These are phyloP conservation scores for Eupithecia subfuscata DNA, from an alignment of 2,888 invertebrate genomes.

Conservation along the genomic window DNA sequence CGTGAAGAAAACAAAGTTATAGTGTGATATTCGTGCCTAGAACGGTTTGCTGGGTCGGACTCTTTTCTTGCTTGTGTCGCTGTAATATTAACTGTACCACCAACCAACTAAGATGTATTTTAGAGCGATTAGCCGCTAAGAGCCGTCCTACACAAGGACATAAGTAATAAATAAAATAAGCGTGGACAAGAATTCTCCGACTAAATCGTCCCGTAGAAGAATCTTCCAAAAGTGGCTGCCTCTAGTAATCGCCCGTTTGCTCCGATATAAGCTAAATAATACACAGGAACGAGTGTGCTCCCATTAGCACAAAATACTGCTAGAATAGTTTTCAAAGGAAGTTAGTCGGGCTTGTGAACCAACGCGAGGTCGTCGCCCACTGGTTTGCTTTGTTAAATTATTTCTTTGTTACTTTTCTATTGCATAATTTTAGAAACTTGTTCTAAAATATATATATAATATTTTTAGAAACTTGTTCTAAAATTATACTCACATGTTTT, in stretches of 20 bases:
- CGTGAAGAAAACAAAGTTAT: no score
- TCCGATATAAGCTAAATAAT: slow-evolving; percentile 22
- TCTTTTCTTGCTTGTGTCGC: neutral
- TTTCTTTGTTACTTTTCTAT: slow-evolving; percentile 6
- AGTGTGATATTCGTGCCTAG: neutral
- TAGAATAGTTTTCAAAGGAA: slow-evolving; percentile 31
- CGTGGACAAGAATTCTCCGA: neutral
- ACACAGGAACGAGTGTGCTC: slow-evolving; percentile 40
- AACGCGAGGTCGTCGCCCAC: neutral
- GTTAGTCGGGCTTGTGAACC: slow-evolving; percentile 24
- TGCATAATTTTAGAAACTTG: neutral
- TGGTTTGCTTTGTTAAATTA: slow-evolving; percentile 5
- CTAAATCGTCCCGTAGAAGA: neutral
- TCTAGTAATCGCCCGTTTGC: neutral
- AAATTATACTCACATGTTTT: neutral
- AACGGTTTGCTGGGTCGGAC: neutral
- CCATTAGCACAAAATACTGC: slow-evolving; percentile 36
- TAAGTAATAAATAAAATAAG: neutral
- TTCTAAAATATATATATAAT: no score
- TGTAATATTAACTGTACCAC: neutral
- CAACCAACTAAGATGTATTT: no score
- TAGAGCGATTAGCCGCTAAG: no score
- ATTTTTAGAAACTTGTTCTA: neutral
- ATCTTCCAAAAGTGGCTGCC: neutral
- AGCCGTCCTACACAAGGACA: no score